Percentiles rank a stretch among this genome's conserved stretches.
Conservation (phyloP, 2,888 invertebrate species). For the Tetragnatha montana region DNA sequence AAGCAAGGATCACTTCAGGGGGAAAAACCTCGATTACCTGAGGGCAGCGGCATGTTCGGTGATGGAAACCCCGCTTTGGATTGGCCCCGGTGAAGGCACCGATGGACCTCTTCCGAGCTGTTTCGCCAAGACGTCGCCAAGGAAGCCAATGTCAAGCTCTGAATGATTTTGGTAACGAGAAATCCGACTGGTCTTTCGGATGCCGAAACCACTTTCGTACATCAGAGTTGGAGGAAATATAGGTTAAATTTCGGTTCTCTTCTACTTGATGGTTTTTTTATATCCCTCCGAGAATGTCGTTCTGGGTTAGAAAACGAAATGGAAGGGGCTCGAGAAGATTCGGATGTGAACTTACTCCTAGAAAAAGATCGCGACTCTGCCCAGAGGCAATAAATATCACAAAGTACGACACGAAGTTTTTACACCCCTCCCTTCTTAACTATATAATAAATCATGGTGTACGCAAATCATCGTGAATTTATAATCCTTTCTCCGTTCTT, state of each 20-base stretch:
- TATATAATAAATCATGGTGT: too few relatives aligned
- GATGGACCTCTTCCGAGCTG: not conserved
- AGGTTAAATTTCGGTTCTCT: not conserved
- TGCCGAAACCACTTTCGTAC: not conserved
- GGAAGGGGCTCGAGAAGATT: not conserved
- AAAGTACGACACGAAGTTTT: not conserved
- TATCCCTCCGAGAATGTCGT: not conserved
- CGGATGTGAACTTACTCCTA: not conserved
- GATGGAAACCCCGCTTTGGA: not conserved
- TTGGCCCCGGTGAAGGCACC: not conserved
- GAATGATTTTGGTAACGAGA: slow-evolving; percentile 35
- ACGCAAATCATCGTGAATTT: too few relatives aligned
- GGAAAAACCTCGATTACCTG: slow-evolving; percentile 29
- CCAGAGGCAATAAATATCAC: not conserved
- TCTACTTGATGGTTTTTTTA: not conserved
- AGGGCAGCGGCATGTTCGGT: slow-evolving; percentile 1
- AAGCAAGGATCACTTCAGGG: not conserved
- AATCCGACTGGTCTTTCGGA: not conserved
- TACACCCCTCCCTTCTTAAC: too few relatives aligned
- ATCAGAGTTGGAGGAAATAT: not conserved
- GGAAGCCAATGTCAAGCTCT: slow-evolving; percentile 39
- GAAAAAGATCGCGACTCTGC: not conserved
- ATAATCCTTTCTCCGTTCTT: too few relatives aligned
- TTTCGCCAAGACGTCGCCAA: not conserved
- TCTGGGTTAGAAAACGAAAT: not conserved